These are phyloP conservation scores for Bicyclus anynana DNA, from an alignment of 1,140 invertebrate genomes.

Conservation along the genomic window DNA sequence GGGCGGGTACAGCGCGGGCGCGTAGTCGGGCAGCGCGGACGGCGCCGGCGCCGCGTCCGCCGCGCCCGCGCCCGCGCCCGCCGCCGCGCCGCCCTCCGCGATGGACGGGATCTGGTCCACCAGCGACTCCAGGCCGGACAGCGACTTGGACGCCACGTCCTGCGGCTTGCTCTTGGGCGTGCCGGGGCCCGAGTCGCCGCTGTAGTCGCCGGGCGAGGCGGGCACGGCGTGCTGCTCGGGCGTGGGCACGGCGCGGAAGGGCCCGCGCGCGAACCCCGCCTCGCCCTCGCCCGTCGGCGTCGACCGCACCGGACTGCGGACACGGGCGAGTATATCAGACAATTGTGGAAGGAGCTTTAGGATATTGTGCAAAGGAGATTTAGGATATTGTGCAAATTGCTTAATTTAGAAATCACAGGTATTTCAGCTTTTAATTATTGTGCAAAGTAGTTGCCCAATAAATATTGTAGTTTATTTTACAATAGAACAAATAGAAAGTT, in stretches of 20 bases:
- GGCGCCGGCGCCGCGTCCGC: conserved; percentile 39
- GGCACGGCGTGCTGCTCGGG: conserved; percentile 41
- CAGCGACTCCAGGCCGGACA: conserved; percentile 92
- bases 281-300: conserved; percentile 44
- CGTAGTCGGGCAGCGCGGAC: conserved; percentile 60
- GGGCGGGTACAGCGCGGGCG: conserved; percentile 55
- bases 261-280: conserved; percentile 41
- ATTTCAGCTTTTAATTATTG: no score
- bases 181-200: conserved; percentile 31
- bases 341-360: no score
- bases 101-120: conserved; percentile 95
- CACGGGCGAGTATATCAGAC: background rate
- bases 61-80: conserved; percentile 26
- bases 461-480: no score
- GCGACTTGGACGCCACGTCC: conserved; percentile 90
- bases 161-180: conserved; percentile 74
- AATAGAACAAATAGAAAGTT: no score
- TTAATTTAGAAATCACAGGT: no score
- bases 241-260: conserved; percentile 34
- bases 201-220: conserved; percentile 51
- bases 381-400: no score
- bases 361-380: no score
- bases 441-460: no score
- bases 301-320: conserved; percentile 46
- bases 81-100: conserved; percentile 77